Conservation (phyloP, 2,113 vertebrate species). For the Tetrao urogallus region DNA sequence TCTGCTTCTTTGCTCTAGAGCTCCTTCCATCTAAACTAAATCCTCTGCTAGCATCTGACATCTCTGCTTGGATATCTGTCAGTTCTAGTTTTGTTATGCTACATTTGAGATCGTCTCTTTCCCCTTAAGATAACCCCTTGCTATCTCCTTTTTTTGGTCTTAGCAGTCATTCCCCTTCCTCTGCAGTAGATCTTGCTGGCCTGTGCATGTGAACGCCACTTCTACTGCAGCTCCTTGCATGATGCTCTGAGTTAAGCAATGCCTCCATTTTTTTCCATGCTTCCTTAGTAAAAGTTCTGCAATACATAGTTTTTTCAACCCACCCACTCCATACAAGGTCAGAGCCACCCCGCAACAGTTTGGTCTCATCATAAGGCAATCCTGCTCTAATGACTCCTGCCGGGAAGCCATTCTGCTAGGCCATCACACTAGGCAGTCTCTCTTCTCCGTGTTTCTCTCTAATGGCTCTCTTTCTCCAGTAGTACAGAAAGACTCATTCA, state of each 20-base stretch:
- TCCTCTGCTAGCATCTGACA: conserved; percentile 8
- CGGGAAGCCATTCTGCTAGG: neutral
- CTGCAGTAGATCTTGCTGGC: neutral
- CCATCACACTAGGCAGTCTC: neutral
- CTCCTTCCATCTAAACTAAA: neutral
- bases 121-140: neutral
- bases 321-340: neutral
- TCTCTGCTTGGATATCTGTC: neutral
- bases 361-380: neutral
- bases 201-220: neutral
- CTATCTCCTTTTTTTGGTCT: neutral
- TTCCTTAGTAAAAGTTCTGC: neutral
- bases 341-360: neutral
- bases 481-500: neutral
- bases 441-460: neutral
- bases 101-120: neutral
- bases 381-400: neutral
- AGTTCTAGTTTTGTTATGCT: neutral
- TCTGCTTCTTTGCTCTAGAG: neutral
- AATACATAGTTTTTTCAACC: neutral
- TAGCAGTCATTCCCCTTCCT: neutral
- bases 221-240: neutral
- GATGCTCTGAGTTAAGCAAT: neutral
- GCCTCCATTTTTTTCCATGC: neutral
- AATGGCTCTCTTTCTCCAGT: neutral